Evolutionary conservation across 2,113 vertebrate species (phyloP).

Genomic region (Hemiscyllium ocellatum): DNA sequence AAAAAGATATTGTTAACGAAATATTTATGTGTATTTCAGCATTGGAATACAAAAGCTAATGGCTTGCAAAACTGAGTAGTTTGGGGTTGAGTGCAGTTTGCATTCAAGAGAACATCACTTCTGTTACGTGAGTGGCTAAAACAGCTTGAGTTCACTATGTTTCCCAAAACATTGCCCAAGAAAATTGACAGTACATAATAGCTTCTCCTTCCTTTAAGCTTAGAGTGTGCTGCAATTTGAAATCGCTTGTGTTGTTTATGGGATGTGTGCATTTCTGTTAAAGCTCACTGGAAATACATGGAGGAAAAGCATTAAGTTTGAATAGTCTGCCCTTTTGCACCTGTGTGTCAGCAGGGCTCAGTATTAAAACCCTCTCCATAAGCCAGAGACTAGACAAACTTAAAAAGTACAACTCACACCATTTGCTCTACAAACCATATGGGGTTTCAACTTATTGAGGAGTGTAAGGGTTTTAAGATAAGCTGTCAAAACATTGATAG

Average conservation of each 20-base stretch:
- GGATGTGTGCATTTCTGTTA: not conserved
- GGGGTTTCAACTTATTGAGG: constrained; percentile 1
- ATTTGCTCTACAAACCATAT: not conserved
- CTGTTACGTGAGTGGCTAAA: not conserved
- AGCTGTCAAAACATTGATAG: constrained; percentile 25
- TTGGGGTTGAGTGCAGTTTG: not conserved
- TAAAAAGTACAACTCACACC: constrained; percentile 5
- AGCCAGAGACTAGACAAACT: not conserved
- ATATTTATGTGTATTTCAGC: not conserved
- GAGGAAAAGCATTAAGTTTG: not conserved
- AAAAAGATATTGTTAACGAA: not conserved
- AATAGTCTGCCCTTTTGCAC: no score
- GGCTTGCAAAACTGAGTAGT: not conserved
- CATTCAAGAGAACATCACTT: no score
- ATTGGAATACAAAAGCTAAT: not conserved
- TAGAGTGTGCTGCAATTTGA: not conserved
- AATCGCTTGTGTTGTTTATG: not conserved
- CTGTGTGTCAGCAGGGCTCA: not conserved
- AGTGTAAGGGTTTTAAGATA: constrained; percentile 21
- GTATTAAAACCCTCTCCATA: not conserved
- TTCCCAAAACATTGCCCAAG: not conserved
- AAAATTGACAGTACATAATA: not conserved
- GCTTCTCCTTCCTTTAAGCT: not conserved
- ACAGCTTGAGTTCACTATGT: not conserved
- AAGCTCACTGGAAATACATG: not conserved